Conservation (phyloP, 2,797 vertebrate genomes). For the Malurus splendens region DNA sequence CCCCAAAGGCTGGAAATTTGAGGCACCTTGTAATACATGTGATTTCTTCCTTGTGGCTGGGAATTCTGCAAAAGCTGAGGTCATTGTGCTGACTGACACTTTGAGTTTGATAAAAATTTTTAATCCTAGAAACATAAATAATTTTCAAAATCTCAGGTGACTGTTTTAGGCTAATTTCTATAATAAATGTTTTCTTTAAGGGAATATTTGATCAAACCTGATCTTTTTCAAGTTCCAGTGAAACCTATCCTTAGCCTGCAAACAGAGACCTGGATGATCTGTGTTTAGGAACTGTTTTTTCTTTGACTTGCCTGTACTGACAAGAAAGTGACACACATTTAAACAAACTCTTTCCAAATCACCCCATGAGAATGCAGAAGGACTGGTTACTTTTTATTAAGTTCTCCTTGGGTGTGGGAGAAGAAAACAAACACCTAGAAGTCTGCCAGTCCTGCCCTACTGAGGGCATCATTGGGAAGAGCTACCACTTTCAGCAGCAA, state of each 20-base stretch:
- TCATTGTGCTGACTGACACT: background rate
- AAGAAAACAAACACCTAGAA: background rate
- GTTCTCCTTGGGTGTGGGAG: background rate
- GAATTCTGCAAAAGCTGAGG: background rate
- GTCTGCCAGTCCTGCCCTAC: background rate
- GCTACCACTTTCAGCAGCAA: accelerated
- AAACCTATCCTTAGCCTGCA: background rate
- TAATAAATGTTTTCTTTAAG: background rate
- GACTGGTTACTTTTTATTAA: background rate
- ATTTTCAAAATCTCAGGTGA: background rate
- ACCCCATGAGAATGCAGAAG: background rate
- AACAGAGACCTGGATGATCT: background rate
- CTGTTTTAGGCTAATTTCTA: background rate
- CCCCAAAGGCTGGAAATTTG: background rate
- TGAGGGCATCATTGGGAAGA: accelerated
- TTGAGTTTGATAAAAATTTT: background rate
- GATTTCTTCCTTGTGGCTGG: background rate
- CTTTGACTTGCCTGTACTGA: background rate
- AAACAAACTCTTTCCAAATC: background rate
- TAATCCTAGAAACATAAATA: background rate
- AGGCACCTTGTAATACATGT: background rate
- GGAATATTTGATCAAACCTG: background rate
- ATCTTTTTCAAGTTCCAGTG: background rate
- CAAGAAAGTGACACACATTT: background rate
- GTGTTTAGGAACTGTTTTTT: background rate